These are phyloP conservation scores for Synergus japonicus DNA, from an alignment of 2,888 invertebrate species.

Conservation along the genomic window DNA sequence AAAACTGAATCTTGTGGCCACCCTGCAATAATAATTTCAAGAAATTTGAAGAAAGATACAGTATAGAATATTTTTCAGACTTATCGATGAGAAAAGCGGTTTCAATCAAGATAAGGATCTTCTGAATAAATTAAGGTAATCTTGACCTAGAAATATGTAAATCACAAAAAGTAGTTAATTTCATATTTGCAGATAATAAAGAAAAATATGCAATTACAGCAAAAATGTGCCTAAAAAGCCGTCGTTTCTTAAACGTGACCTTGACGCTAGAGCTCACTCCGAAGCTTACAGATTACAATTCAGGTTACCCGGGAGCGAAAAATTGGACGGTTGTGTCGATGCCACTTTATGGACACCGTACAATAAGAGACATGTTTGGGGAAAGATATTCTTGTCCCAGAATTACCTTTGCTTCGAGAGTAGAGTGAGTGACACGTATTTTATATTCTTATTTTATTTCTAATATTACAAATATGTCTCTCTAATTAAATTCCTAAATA, in stretches of 20 bases:
- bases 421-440: slow-evolving; percentile 82
- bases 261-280: slow-evolving; percentile 96
- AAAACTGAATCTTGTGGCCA: no score
- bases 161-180: slow-evolving; percentile 8
- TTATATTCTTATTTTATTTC: slow-evolving; percentile 46
- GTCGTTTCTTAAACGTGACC: slow-evolving; percentile 94
- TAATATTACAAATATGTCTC: slow-evolving; percentile 7
- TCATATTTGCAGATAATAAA: background rate
- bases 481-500: background rate
- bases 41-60: slow-evolving; percentile 2
- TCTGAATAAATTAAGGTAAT: slow-evolving; percentile 86
- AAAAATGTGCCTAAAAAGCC: slow-evolving; percentile 93
- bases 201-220: slow-evolving; percentile 74
- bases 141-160: background rate
- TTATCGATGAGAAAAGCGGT: slow-evolving; percentile 94
- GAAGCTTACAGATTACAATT: slow-evolving; percentile 92
- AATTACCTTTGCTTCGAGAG: slow-evolving; percentile 98
- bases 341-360: slow-evolving; percentile 97
- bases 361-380: slow-evolving; percentile 92
- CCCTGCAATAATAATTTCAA: no score
- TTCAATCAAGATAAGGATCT: slow-evolving; percentile 94
- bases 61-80: slow-evolving; percentile 79
- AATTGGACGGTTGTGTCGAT: slow-evolving; percentile 95
- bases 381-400: slow-evolving; percentile 93
- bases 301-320: slow-evolving; percentile 92